Evolutionary conservation across 2,888 invertebrate genomes (phyloP).

Genomic region (Neoitamus cyanurus): DNA sequence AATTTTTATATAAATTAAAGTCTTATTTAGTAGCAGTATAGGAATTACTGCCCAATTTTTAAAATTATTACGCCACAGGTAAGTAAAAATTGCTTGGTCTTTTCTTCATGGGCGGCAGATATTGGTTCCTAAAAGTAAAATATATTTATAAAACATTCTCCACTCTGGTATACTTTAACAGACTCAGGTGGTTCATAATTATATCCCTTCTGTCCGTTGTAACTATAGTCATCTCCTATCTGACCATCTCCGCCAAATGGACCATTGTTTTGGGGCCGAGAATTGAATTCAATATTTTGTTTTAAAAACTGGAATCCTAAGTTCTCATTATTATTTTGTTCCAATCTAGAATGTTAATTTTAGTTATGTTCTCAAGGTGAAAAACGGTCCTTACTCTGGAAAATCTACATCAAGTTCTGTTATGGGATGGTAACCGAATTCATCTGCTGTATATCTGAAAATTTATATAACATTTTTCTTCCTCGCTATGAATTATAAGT

Average conservation of each 20-base stretch:
- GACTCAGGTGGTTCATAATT: conserved; percentile 28
- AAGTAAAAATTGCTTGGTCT: conserved; percentile 22
- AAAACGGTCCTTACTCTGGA: conserved; percentile 56
- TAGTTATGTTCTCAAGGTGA: not conserved
- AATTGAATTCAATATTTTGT: conserved; percentile 57
- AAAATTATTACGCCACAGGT: not conserved
- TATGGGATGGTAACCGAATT: conserved; percentile 66
- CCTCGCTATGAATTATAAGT: not conserved
- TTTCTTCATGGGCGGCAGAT: not conserved
- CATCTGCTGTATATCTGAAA: conserved; percentile 64
- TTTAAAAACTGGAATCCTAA: conserved; percentile 63
- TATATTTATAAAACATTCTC: not conserved
- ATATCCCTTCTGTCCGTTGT: conserved; percentile 41
- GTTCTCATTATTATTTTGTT: not conserved
- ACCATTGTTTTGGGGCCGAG: not conserved
- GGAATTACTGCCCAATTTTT: not conserved
- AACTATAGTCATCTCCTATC: conserved; percentile 62
- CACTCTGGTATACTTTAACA: not conserved
- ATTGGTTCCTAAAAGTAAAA: not conserved
- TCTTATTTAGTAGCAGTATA: not conserved
- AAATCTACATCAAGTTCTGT: conserved; percentile 65
- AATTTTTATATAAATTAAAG: not conserved
- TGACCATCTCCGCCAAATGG: conserved; percentile 60
- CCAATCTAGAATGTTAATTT: not conserved
- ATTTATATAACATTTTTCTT: not conserved